Percentiles rank a stretch among this genome's conserved stretches.
Evolutionary conservation across 37 sponge, comb jelly and placozoan species (phyloP).

Genomic region (Beroe forskalii): DNA sequence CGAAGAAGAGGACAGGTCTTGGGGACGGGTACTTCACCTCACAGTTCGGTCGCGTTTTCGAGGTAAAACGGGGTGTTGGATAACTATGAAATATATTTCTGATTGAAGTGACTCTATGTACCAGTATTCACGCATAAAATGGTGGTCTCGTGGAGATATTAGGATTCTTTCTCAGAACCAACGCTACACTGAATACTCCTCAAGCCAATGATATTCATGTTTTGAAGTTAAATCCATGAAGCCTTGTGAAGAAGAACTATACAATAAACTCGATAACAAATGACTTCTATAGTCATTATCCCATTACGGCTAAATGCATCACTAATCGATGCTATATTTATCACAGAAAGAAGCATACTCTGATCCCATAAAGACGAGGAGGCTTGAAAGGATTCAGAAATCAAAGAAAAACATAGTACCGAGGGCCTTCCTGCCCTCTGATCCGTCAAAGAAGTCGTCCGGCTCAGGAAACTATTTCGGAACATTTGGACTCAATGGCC

Average conservation of each 20-base stretch:
- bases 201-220: neutral
- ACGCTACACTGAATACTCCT: too few relatives aligned
- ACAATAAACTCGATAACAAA: too few relatives aligned
- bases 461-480: slow-evolving; percentile 5
- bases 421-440: slow-evolving; percentile 57
- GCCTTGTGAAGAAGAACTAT: too few relatives aligned
- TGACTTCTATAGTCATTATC: too few relatives aligned
- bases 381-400: slow-evolving; percentile 72
- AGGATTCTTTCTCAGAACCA: too few relatives aligned
- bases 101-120: too few relatives aligned
- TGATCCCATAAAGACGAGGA: slow-evolving; percentile 75
- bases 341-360: slow-evolving; percentile 87
- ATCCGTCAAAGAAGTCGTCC: neutral
- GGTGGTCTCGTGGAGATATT: too few relatives aligned
- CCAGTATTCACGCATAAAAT: too few relatives aligned
- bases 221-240: neutral
- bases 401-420: slow-evolving; percentile 78
- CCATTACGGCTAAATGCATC: too few relatives aligned
- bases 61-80: too few relatives aligned
- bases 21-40: slow-evolving; percentile 84
- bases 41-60: slow-evolving; percentile 73
- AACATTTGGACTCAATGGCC: slow-evolving; percentile 16
- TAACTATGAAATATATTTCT: too few relatives aligned
- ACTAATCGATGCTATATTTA: too few relatives aligned
- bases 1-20: slow-evolving; percentile 68